Conservation (phyloP, 2,888 invertebrate species). For the Melanostoma mellinum region DNA sequence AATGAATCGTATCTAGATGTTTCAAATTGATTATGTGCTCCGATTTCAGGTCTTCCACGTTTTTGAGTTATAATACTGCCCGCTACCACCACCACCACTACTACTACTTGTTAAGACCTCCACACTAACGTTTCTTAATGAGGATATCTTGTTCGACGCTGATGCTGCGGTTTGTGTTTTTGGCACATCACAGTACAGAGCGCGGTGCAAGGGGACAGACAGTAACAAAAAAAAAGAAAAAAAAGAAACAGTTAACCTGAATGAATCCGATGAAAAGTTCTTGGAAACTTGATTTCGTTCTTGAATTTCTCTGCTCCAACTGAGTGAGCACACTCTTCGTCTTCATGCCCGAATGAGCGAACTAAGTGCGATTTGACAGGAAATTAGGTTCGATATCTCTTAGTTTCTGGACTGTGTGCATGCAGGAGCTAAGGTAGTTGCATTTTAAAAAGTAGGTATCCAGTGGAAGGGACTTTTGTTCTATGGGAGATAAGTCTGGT, state of each 20-base stretch:
- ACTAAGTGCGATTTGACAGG: conserved; percentile 72
- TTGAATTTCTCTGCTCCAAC: conserved; percentile 58
- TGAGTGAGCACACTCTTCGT: conserved; percentile 60
- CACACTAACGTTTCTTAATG: conserved; percentile 47
- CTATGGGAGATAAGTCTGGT: not conserved
- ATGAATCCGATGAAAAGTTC: conserved; percentile 67
- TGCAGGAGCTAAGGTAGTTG: conserved; percentile 20
- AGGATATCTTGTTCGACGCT: conserved; percentile 67
- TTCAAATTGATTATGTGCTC: conserved; percentile 61
- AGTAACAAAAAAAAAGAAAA: not conserved
- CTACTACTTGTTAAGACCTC: not conserved
- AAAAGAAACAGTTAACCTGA: conserved; percentile 53
- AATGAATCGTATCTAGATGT: conserved; percentile 39
- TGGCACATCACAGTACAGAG: conserved; percentile 48
- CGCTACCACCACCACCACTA: not conserved
- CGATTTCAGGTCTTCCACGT: conserved; percentile 58
- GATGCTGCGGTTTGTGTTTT: conserved; percentile 68
- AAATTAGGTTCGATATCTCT: conserved; percentile 68
- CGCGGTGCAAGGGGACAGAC: not conserved
- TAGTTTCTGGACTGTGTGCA: conserved; percentile 39
- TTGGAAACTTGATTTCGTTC: conserved; percentile 47
- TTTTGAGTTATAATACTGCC: conserved; percentile 46
- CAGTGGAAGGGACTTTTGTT: not conserved
- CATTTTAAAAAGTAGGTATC: conserved; percentile 3
- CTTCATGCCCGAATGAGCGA: conserved; percentile 57